Base-by-base conservation (phyloP, 2,113 vertebrate species). In the Salvelinus sp. region DNA sequence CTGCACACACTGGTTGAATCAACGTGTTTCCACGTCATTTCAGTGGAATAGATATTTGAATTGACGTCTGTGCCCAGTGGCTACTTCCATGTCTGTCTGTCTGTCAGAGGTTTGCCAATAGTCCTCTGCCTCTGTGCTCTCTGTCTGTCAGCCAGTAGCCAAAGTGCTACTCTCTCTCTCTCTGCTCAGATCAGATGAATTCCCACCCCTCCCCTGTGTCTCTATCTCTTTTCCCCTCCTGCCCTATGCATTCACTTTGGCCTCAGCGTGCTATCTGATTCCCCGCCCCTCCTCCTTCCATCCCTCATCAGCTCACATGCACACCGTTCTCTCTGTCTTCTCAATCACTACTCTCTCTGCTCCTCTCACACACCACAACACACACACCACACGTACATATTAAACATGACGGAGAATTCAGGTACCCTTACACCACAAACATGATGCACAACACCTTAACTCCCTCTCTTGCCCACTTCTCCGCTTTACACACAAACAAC, bases 211-310 rank as follows among this genome's bases (percentile, higher is more conserved):
- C 76, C 25, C 12, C 16, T 27, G 14, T 25, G 14, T 25, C 63
- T 23, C 64, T 25, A 14, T 16, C 64, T 5, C 12, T 38, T 16
- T 63, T 60, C 57, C 16, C 27, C 65, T 83, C 81, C 81, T 58
- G n/a, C 62, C 47, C 70, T 54, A 28, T 76, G 79, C 83, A 87
- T 89, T 88, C 85, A n/a, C 83, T 70, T 70, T 25, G n/a, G 67
- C 71, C 71, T 50, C 1, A 23, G 33, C 72, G 76, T 79, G 81
- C 84, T 81, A 84, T 84, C n/a, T 82, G 76, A n/a, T n/a, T 78
- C 63, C 74, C 63, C 57, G 74, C 57, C n/a, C 23, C 33, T 50
- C 67, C 18, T 20, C 54, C 20, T 6, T 57, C 54, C 20, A 14
- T 20, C 54, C 20, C 16, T 57, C 54, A n/a, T 57, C 54, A n/a